Evolutionary conservation across 2,888 invertebrate genomes (phyloP).

Genomic region (Aphelenchoides bicaudatus): DNA sequence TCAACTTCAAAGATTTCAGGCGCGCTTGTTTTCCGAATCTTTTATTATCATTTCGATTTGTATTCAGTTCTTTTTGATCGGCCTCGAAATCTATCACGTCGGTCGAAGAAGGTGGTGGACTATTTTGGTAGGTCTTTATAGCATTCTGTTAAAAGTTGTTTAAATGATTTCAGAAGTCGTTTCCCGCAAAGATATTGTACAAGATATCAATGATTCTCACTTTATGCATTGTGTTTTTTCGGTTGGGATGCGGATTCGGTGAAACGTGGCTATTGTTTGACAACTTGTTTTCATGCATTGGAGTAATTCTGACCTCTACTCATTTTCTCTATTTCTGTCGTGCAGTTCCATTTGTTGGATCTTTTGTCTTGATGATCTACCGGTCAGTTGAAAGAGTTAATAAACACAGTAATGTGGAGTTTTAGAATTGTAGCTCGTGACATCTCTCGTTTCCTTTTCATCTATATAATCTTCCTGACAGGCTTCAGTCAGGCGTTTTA

Average conservation of each 20-base stretch:
- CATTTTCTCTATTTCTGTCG: slow-evolving; percentile 95
- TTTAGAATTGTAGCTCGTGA: slow-evolving; percentile 95
- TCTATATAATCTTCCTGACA: slow-evolving; percentile 93
- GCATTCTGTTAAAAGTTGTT: slow-evolving; percentile 1
- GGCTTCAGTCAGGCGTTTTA: slow-evolving; percentile 78
- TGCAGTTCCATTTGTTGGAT: slow-evolving; percentile 76
- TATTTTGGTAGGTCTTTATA: slow-evolving; percentile 73
- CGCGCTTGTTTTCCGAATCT: slow-evolving; percentile 7
- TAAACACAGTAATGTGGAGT: too few species aligned
- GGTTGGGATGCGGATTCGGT: slow-evolving; percentile 34
- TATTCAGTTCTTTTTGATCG: slow-evolving; percentile 42
- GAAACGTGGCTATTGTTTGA: slow-evolving; percentile 71
- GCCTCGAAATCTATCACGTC: slow-evolving; percentile 44
- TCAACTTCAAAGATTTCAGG: slow-evolving; percentile 4
- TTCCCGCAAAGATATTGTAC: slow-evolving; percentile 87
- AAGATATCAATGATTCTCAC: slow-evolving; percentile 80
- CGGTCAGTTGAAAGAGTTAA: too few species aligned
- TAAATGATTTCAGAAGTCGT: slow-evolving; percentile 70
- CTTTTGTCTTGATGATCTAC: slow-evolving; percentile 92
- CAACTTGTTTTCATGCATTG: slow-evolving; percentile 83
- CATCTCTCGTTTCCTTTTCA: slow-evolving; percentile 86
- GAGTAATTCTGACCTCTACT: slow-evolving; percentile 89
- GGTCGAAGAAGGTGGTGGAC: slow-evolving; percentile 67
- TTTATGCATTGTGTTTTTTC: slow-evolving; percentile 38
- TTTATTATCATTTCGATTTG: background rate